Evolutionary conservation across 2,797 vertebrate species (phyloP).

Genomic region (Acanthornis magna): DNA sequence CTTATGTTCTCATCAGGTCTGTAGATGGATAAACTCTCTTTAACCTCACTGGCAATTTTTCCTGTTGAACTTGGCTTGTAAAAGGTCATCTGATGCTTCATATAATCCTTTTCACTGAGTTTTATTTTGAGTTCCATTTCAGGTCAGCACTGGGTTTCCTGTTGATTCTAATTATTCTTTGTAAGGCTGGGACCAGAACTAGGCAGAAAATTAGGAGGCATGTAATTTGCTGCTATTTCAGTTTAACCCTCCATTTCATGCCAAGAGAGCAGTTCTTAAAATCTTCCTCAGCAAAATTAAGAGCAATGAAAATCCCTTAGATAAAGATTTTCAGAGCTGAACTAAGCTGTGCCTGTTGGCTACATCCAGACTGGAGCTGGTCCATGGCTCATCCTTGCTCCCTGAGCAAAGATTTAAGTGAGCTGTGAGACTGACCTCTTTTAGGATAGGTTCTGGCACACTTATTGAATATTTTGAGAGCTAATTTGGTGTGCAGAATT

Average conservation of each 20-base stretch:
- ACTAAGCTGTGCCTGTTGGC: background rate
- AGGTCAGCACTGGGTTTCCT: background rate
- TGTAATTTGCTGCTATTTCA: background rate
- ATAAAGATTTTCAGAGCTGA: background rate
- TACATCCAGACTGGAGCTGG: background rate
- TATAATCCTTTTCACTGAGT: background rate
- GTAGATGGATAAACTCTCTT: background rate
- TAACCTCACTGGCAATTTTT: background rate
- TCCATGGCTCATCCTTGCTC: background rate
- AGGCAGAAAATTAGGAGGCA: background rate
- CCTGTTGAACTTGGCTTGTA: background rate
- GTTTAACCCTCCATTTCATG: background rate
- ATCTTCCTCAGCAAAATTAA: background rate
- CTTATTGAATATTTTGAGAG: background rate
- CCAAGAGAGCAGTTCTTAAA: background rate
- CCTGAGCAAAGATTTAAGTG: background rate
- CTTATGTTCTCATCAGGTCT: background rate
- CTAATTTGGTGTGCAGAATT: background rate
- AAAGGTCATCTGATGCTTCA: background rate
- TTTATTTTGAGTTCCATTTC: background rate
- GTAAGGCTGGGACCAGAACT: background rate
- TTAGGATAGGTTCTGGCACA: accelerated
- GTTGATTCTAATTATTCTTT: background rate
- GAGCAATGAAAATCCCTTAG: background rate
- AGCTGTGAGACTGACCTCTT: background rate